Evolutionary conservation across 2,113 vertebrate genomes (phyloP).

Genomic region (Dipodomys ordii): DNA sequence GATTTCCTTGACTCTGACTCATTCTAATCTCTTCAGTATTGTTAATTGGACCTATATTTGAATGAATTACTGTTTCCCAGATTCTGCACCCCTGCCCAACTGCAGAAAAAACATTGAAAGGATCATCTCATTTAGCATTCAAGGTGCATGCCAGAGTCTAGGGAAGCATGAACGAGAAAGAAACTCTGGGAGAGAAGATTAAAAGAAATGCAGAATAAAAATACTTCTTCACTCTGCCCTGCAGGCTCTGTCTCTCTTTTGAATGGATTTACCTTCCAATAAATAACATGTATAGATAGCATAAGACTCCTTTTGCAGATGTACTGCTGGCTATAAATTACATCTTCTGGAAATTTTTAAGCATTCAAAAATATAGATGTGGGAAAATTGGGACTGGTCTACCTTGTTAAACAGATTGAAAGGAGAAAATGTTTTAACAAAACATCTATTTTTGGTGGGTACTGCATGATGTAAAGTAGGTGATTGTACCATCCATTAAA

Average conservation of each 20-base stretch:
- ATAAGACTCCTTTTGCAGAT: not conserved
- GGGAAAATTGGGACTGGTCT: not conserved
- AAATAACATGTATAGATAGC: slow-evolving; percentile 58
- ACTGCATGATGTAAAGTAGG: not conserved
- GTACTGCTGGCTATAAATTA: slow-evolving; percentile 33
- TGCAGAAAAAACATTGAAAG: slow-evolving; percentile 21
- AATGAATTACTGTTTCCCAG: slow-evolving; percentile 22
- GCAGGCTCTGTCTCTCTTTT: not conserved
- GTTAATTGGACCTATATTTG: slow-evolving; percentile 31
- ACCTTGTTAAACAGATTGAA: slow-evolving; percentile 31
- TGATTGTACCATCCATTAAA: not conserved
- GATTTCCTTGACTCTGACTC: not conserved
- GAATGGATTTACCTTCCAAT: slow-evolving; percentile 63
- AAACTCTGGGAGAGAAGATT: slow-evolving; percentile 48
- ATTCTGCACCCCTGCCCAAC: not conserved
- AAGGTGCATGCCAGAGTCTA: slow-evolving; percentile 53
- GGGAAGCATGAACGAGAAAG: slow-evolving; percentile 68
- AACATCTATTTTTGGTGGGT: not conserved
- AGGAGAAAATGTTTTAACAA: not conserved
- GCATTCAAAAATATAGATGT: not conserved
- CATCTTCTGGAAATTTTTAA: not conserved
- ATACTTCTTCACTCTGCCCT: slow-evolving; percentile 45
- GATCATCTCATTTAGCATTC: slow-evolving; percentile 72
- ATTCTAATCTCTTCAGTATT: slow-evolving; percentile 12
- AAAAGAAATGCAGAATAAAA: slow-evolving; percentile 71